phyloP scores from a whole-genome alignment of 2,797 vertebrate species.

The Mormyrops boulengeri region DNA sequence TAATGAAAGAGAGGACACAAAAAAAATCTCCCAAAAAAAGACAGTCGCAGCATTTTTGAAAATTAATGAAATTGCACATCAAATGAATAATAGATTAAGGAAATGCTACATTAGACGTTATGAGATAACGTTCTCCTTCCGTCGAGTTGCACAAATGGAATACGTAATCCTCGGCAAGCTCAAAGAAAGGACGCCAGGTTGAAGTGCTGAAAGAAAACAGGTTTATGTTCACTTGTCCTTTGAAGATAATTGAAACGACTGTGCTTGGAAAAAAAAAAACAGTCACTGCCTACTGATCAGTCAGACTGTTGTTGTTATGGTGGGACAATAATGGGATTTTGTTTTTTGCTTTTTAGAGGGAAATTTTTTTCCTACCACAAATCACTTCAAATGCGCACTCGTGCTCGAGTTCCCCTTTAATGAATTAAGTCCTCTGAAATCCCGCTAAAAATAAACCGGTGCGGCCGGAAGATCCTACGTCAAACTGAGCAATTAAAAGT shows the following conservation, averaged over 20 bases:
- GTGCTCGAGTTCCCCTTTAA: slow-evolving; percentile 10
- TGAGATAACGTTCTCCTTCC: not conserved
- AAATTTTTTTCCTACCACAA: not conserved
- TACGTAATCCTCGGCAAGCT: not conserved
- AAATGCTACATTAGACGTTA: slow-evolving; percentile 17
- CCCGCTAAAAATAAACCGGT: not conserved
- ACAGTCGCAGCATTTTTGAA: slow-evolving; percentile 11
- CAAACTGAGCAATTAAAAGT: slow-evolving; percentile 8
- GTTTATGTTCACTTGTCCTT: slow-evolving; percentile 10
- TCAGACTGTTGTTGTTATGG: slow-evolving; percentile 7
- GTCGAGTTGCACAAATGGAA: not conserved
- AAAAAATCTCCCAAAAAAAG: not conserved
- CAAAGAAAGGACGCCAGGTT: not conserved
- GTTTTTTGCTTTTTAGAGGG: not conserved
- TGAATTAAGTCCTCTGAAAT: slow-evolving; percentile 18
- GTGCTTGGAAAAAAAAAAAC: not conserved
- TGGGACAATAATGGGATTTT: slow-evolving; percentile 17
- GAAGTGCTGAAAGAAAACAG: slow-evolving; percentile 17
- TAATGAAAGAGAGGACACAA: slow-evolving; percentile 2
- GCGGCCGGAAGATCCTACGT: not conserved
- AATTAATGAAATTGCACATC: slow-evolving; percentile 22
- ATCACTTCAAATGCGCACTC: slow-evolving; percentile 16
- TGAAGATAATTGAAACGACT: slow-evolving; percentile 22
- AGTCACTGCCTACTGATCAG: slow-evolving; percentile 1
- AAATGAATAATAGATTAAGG: slow-evolving; percentile 26